Evolutionary conservation across 2,113 vertebrate genomes (phyloP).

Genomic region (Oryzias woworae): DNA sequence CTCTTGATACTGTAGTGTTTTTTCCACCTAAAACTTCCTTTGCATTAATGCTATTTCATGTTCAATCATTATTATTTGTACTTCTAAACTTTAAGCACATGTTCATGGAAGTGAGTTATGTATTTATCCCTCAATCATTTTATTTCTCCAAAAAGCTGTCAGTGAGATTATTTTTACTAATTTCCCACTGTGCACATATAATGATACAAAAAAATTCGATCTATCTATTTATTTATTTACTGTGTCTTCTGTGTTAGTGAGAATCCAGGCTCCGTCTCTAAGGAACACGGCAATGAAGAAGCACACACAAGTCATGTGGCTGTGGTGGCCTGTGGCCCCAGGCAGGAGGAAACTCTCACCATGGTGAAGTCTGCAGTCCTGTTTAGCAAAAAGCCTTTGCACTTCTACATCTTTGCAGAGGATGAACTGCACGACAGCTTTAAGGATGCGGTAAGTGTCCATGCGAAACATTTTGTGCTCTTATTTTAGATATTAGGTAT

Average conservation of each 20-base stretch:
- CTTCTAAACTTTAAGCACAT: too few species aligned
- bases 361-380: conserved; percentile 95
- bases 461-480: neutral
- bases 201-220: neutral
- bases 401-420: conserved; percentile 95
- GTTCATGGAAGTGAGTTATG: too few species aligned
- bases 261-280: conserved; percentile 6
- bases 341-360: conserved; percentile 90
- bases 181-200: conserved; percentile 1
- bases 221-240: neutral
- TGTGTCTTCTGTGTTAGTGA: conserved; percentile 43
- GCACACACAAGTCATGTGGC: conserved; percentile 83
- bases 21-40: neutral
- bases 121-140: too few species aligned
- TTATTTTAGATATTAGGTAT: too few species aligned
- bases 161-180: neutral
- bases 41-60: too few species aligned
- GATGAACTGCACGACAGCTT: conserved; percentile 88
- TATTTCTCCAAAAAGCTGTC: too few species aligned
- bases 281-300: conserved; percentile 48
- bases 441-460: conserved; percentile 79
- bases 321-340: conserved; percentile 93
- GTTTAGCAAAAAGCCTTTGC: conserved; percentile 85
- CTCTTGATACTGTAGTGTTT: neutral
- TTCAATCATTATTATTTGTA: too few species aligned